Base-by-base conservation (phyloP, 2,888 invertebrate species). In the Stomorhina lunata region DNA sequence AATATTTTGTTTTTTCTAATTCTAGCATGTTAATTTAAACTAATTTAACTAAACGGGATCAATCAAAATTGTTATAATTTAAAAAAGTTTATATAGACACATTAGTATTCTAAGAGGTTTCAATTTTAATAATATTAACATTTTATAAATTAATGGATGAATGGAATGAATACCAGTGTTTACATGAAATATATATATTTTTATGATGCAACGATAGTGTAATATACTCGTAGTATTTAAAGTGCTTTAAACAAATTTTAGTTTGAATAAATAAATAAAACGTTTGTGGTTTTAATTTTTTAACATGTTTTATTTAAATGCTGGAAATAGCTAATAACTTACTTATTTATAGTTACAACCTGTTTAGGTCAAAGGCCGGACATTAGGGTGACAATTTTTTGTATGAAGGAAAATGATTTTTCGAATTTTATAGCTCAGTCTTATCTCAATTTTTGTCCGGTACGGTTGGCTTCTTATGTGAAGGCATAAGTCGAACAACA, bases 11-110 rank as follows among this genome's bases (percentile, higher is more conserved):
- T 50, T 80, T 69, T 10, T 76, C 37, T 53, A 50, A 53, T 63
- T 53, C 55, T 73, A 87, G 87, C 85, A 87, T 87, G 88, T 81
- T 87, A 63, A 86, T 85, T 43, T 87, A 85, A 82, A 72, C n/a
- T 15, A 22, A 4, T 20, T 7, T 1, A 73, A 50, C 25, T 2
- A 34, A 20, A 43, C 22, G 12, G 48, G 6, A 48, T 34, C 27
- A 45, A 45, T 27, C 10, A 48, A 48, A 34, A 7, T 40, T 40
- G 12, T 66, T 50, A 50, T 53, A 12, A 27, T 1, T 27, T 3
- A 27, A 25, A 65, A 34, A 27, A 61, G 7, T 72, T 61, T 29
- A 9, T 53, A n/a, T n/a, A n/a, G n/a, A n/a, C n/a, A n/a, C n/a
- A n/a, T n/a, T n/a, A 61, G 53, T 57, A 15, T 20, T 59, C 6